Base-by-base conservation (phyloP, 2,888 invertebrate species). In the Mimachlamys varia region DNA sequence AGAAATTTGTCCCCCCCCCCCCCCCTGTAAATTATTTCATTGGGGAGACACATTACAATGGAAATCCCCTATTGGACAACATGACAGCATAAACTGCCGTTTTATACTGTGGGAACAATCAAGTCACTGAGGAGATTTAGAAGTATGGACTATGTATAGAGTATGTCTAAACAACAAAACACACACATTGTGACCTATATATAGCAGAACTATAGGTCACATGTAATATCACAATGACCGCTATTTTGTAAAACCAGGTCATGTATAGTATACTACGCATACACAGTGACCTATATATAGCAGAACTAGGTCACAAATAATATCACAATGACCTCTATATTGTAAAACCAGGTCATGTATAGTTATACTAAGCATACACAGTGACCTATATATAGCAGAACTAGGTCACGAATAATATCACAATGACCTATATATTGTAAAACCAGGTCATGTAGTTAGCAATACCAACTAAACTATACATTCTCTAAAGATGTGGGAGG, bases 261-360 rank as follows among this genome's bases (percentile, higher is more conserved):
- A 76, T 76, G 27, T 76, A 27, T 33, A 19, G n/a, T 19, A n/a
- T n/a, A n/a, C n/a, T n/a, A 76, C 27, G 27, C 62, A 76, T 27
- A 76, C 10, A 76, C 62, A 27, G 62, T 76, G 62, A 76, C 62
- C 62, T 76, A 76, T 76, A 76, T 76, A 76, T 4, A 76, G n/a
- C 27, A 76, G 27, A 76, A 76, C 27, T 76, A 76, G 62, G 62
- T 76, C 62, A 76, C 62, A 15, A 27, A 76, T 76, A 50, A 76
- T 76, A 76, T 76, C 22, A 76, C 27, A 27, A 76, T 76, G 62
- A 76, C 62, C 62, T n/a, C n/a, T 76, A 76, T 76, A 76, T 76
- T 10, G 62, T 76, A 76, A 55, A 76, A 76, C 62, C 62, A 76
- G 62, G 62, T 76, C 62, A 76, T 76, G n/a, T 76, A n/a, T n/a